Evolutionary conservation across 2,113 vertebrate species (phyloP).

Genomic region (Amblyopsis rosae): DNA sequence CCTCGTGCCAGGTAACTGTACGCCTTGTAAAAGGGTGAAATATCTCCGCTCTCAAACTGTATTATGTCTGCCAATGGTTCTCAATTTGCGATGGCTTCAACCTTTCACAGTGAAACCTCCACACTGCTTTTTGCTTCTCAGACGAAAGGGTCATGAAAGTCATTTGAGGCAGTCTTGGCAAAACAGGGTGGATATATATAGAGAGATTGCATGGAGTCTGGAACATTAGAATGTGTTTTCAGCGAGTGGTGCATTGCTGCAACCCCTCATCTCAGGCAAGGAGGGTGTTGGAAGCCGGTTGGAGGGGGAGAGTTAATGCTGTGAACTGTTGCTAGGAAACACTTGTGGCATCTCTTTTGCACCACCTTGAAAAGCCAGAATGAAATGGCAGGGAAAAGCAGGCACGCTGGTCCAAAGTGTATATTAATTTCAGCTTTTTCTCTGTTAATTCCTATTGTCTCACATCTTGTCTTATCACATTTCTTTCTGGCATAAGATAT

Average conservation of each 20-base stretch:
- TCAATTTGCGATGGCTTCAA: constrained; percentile 22
- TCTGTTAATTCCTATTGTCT: constrained; percentile 9
- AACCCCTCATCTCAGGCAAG: constrained; percentile 54
- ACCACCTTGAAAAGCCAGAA: constrained; percentile 65
- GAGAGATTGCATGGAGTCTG: constrained; percentile 1
- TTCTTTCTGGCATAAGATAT: background rate
- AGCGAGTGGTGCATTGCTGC: constrained; percentile 78
- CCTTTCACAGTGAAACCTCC: constrained; percentile 34
- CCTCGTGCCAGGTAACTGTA: constrained; percentile 13
- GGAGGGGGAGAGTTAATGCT: constrained; percentile 16
- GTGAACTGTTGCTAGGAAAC: constrained; percentile 81
- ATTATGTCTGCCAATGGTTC: constrained; percentile 30
- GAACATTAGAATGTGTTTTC: constrained; percentile 69
- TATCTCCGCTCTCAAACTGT: constrained; percentile 14
- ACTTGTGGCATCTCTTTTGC: constrained; percentile 75
- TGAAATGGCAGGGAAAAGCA: constrained; percentile 60
- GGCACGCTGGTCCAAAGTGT: background rate
- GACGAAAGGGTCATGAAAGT: constrained; percentile 50
- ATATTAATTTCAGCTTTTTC: constrained; percentile 10
- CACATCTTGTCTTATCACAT: background rate
- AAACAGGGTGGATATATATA: constrained; percentile 6
- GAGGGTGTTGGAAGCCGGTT: constrained; percentile 39
- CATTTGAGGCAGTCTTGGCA: constrained; percentile 46
- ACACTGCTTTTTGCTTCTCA: constrained; percentile 34
- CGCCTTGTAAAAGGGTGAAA: constrained; percentile 33